Conservation (phyloP, 1,140 invertebrate species). For the Drosophila sp. region DNA sequence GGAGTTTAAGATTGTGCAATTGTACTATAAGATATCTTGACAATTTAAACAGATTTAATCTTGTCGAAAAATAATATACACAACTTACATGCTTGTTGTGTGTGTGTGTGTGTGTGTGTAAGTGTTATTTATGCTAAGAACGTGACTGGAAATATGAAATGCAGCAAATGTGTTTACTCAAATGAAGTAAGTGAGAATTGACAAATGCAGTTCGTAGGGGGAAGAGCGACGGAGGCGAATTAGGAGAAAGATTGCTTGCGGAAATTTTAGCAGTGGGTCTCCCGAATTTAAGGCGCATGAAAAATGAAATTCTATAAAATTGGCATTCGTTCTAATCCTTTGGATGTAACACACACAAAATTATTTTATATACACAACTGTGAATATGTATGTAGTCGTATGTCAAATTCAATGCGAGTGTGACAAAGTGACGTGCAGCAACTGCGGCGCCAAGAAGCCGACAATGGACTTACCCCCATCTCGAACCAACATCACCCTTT, state of each 20-base stretch:
- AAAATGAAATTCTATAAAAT: constrained; percentile 70
- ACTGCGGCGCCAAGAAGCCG: constrained; percentile 64
- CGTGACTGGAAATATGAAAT: constrained; percentile 82
- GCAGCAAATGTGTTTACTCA: constrained; percentile 82
- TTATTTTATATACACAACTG: not conserved
- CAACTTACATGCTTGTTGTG: constrained; percentile 6
- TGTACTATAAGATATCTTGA: constrained; percentile 2
- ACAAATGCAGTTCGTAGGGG: constrained; percentile 61
- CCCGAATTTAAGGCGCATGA: constrained; percentile 58
- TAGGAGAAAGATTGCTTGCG: not conserved
- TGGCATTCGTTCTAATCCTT: constrained; percentile 68
- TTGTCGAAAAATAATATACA: constrained; percentile 39
- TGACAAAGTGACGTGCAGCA: constrained; percentile 61
- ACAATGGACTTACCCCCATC: constrained; percentile 56
- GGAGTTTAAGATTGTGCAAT: constrained; percentile 4
- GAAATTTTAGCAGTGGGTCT: constrained; percentile 45
- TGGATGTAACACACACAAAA: constrained; percentile 26
- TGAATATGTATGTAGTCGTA: constrained; percentile 19
- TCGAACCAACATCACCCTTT: not conserved
- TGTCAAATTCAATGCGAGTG: constrained; percentile 76
- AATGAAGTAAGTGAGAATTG: constrained; percentile 81
- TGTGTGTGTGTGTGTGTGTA: constrained; percentile 13
- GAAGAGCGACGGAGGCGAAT: not conserved
- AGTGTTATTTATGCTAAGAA: constrained; percentile 74
- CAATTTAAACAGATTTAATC: constrained; percentile 37